Evolutionary conservation across 2,113 vertebrate species (phyloP).

Genomic region (Alligator sinensis): DNA sequence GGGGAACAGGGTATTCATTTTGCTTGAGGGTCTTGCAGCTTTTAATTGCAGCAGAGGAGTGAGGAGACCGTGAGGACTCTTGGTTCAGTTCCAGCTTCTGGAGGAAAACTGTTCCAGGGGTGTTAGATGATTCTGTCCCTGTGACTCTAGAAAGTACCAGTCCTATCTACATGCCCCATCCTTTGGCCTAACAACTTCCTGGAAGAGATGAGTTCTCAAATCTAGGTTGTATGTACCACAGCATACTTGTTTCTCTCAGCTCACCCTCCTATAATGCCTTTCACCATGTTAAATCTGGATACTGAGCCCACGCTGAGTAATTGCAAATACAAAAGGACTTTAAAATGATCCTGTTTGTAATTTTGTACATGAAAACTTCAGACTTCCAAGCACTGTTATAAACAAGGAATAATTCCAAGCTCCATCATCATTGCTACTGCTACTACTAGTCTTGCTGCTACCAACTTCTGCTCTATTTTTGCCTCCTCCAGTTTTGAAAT

Average conservation of each 20-base stretch:
- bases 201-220: too few species aligned
- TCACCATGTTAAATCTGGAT: conserved; percentile 18
- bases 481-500: neutral
- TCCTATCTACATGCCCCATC: neutral
- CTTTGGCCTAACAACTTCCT: too few species aligned
- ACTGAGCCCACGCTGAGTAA: neutral
- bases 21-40: neutral
- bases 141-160: neutral
- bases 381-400: conserved; percentile 4
- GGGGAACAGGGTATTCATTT: neutral
- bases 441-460: conserved; percentile 15
- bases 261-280: neutral
- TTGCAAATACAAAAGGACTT: neutral
- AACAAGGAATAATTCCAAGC: neutral
- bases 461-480: neutral
- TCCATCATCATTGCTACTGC: conserved; percentile 20
- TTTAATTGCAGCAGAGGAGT: neutral
- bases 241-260: neutral
- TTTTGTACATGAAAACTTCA: conserved; percentile 22
- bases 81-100: neutral
- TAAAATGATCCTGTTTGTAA: neutral
- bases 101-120: neutral
- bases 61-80: neutral
- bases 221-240: neutral
- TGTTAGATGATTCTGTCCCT: neutral